Conservation (phyloP, 1,140 invertebrate genomes). For the Neuroterus valhalla region DNA sequence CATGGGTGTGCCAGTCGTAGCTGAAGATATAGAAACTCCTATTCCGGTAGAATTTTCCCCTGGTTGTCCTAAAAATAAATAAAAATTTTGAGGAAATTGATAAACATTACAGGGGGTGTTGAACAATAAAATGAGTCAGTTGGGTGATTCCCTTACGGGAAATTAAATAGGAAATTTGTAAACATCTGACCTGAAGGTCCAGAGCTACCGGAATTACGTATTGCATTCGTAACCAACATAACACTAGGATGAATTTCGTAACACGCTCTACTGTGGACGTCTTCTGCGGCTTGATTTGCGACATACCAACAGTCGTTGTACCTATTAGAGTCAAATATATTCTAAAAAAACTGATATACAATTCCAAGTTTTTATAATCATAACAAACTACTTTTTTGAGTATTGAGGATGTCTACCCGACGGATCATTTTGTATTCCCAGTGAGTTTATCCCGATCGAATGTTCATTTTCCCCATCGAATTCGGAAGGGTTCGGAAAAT, state of each 20-base stretch:
- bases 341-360: slow-evolving; percentile 23
- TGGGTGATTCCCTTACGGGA: slow-evolving; percentile 24
- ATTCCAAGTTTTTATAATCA: slow-evolving; percentile 5
- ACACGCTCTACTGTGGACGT: slow-evolving; percentile 88
- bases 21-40: slow-evolving; percentile 85
- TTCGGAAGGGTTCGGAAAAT: no score
- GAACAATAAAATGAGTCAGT: slow-evolving; percentile 6
- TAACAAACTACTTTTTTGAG: no score
- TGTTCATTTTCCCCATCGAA: no score
- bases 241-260: slow-evolving; percentile 93
- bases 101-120: slow-evolving; percentile 12
- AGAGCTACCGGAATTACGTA: slow-evolving; percentile 88
- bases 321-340: slow-evolving; percentile 56
- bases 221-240: slow-evolving; percentile 91
- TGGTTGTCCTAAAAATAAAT: slow-evolving; percentile 78
- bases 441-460: no score
- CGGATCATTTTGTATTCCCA: no score
- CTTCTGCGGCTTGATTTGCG: slow-evolving; percentile 86
- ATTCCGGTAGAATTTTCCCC: slow-evolving; percentile 87
- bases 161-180: slow-evolving; percentile 27
- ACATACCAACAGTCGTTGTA: slow-evolving; percentile 85
- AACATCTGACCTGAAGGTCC: slow-evolving; percentile 78
- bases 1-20: slow-evolving; percentile 85
- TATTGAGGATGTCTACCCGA: no score
- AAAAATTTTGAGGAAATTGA: no score